Evolutionary conservation across 23 tunicate species (phyloP), one percentile per base, ranked within the genome.

Genomic region (Diplosoma virens): DNA sequence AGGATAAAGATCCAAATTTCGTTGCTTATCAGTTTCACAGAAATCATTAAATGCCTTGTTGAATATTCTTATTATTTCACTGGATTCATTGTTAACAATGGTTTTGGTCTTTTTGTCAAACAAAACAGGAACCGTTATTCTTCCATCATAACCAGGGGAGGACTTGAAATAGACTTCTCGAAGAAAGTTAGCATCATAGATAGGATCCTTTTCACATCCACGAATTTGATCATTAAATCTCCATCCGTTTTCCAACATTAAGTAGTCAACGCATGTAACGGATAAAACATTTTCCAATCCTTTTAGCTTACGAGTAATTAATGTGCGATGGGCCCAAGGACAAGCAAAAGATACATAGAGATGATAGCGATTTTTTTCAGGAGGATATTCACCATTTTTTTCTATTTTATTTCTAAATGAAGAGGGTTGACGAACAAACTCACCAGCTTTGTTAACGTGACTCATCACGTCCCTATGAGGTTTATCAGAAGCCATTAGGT

Each of bases 21-120:
- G 30, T 73, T 84, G 89, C 47, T 79, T 72, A 11, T 84, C 90
- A 7, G 69, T 73, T 32, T 66, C 80, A 66, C 90, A 84, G 25
- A 71, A 90, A 0, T 83, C 72, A 66, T 90, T 79, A 20, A 90
- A 54, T 41, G 63, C 77, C 17, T 33, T 22, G 65, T 79, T 84
- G 1, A 90, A 66, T 74, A 90, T 84, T 58, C 97, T 76, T 3
- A 90, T 84, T 28, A 90, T 90, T 68, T 90, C 97, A 79, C 97
- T 90, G 60, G 97, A 90, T 75, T 90, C 97, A 45, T 90, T 90
- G 74, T 90, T 90, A 27, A 90, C 97, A 56, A 90, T 90, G 54
- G 37, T 84, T 24, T 73, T 74, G 2, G 77, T 37, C 56, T 84
- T 73, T 63, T 90, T 90, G 75, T 90, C 97, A 69, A 90, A 90